Evolutionary conservation across 64 coral and sea anemone species (phyloP).

Genomic region (Trachythela sp.): DNA sequence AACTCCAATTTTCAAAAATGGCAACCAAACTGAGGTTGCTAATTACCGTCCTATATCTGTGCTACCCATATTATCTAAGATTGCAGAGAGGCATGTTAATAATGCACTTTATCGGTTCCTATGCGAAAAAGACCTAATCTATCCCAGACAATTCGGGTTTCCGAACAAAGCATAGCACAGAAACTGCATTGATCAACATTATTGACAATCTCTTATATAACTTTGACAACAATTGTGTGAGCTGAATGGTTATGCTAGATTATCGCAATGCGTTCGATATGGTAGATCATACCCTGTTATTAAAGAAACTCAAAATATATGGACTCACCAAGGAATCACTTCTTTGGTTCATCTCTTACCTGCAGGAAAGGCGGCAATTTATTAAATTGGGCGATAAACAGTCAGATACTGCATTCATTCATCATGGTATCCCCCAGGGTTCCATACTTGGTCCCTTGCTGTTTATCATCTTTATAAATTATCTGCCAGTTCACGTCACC

Average conservation of each 20-base stretch:
- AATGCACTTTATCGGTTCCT: conserved; percentile 6
- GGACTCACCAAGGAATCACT: not conserved
- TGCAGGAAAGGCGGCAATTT: conserved; percentile 35
- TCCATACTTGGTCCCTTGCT: conserved; percentile 34
- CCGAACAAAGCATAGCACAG: not conserved
- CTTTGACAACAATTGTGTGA: conserved; percentile 19
- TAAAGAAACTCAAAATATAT: conserved; percentile 38
- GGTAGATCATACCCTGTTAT: conserved; percentile 11
- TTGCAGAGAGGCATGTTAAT: conserved; percentile 19
- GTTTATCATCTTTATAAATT: conserved; percentile 27
- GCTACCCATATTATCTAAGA: conserved; percentile 2
- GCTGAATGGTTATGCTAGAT: conserved; percentile 12
- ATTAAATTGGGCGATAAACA: conserved; percentile 24
- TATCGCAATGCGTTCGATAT: conserved; percentile 16
- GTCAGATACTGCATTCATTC: conserved; percentile 22
- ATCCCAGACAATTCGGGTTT: conserved; percentile 13
- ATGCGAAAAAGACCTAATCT: conserved; percentile 11
- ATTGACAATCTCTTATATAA: conserved; percentile 20
- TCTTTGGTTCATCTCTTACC: conserved; percentile 13
- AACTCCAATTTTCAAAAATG: conserved; percentile 15
- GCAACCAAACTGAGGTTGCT: not conserved
- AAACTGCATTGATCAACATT: not conserved
- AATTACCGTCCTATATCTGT: conserved; percentile 20
- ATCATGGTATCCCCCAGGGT: conserved; percentile 31
- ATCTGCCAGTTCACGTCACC: not conserved